Percentiles rank a stretch among this genome's conserved stretches.
Conservation (phyloP, 2,888 invertebrate species). For the Corbicula japonica region DNA sequence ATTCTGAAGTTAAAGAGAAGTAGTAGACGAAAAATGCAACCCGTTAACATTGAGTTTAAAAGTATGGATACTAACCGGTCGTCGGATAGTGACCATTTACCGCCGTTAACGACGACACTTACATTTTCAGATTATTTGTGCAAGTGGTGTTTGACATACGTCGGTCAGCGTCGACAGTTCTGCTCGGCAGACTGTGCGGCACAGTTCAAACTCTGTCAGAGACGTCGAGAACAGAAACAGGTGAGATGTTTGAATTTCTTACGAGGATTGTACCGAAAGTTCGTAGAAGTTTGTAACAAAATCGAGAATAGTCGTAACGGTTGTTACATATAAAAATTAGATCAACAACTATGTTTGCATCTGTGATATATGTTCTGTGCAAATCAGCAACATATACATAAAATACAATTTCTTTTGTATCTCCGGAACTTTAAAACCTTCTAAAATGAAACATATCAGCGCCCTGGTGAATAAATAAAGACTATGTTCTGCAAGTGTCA, state of each 20-base stretch:
- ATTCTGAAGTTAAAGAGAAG: slow-evolving; percentile 28
- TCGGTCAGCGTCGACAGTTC: slow-evolving; percentile 67
- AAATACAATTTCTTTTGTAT: too few relatives aligned
- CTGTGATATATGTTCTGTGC: too few relatives aligned
- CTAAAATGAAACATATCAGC: too few relatives aligned
- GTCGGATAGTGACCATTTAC: slow-evolving; percentile 26
- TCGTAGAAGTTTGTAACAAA: not conserved
- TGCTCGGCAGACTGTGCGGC: slow-evolving; percentile 68
- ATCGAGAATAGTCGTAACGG: not conserved
- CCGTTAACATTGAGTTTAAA: slow-evolving; percentile 57
- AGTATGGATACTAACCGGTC: slow-evolving; percentile 39
- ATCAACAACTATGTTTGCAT: too few relatives aligned
- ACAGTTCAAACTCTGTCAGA: slow-evolving; percentile 64
- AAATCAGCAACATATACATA: too few relatives aligned
- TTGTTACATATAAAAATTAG: not conserved
- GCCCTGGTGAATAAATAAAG: too few relatives aligned
- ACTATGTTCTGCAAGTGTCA: too few relatives aligned
- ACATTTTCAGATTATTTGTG: slow-evolving; percentile 68
- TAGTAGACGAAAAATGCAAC: slow-evolving; percentile 38
- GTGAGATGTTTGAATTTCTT: slow-evolving; percentile 12
- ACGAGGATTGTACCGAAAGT: not conserved
- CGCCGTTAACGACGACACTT: slow-evolving; percentile 57
- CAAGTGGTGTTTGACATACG: slow-evolving; percentile 67
- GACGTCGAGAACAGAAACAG: slow-evolving; percentile 59
- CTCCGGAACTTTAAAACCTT: too few relatives aligned